Evolutionary conservation across 2,888 invertebrate species (phyloP).

Genomic region (Elegia similella): DNA sequence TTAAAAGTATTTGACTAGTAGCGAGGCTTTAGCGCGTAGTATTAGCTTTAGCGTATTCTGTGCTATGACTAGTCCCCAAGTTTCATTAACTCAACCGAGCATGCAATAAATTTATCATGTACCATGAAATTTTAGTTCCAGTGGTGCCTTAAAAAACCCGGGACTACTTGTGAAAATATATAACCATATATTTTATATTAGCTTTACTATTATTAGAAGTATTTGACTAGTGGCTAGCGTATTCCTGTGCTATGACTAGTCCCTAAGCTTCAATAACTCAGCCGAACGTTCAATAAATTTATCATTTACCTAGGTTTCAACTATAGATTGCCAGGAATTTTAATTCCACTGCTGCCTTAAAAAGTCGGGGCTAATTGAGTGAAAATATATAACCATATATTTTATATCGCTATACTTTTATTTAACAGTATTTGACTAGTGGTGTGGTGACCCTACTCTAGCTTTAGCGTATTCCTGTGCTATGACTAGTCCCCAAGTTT

Average conservation of each 20-base stretch:
- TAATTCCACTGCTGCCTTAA: too few species aligned
- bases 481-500: not conserved
- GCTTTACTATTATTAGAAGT: too few species aligned
- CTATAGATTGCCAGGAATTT: conserved; percentile 26
- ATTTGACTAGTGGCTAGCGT: too few species aligned
- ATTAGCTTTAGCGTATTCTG: not conserved
- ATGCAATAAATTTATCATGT: conserved; percentile 24
- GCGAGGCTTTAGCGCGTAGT: not conserved
- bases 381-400: too few species aligned
- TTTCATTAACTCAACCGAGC: not conserved
- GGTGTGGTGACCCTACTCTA: not conserved
- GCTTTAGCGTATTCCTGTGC: not conserved
- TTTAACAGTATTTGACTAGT: too few species aligned
- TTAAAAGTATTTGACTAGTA: too few species aligned
- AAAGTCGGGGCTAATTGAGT: too few species aligned
- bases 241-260: not conserved
- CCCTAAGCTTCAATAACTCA: conserved; percentile 5
- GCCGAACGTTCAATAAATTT: conserved; percentile 23
- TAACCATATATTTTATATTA: too few species aligned
- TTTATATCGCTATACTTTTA: too few species aligned
- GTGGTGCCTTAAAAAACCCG: too few species aligned
- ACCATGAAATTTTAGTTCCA: too few species aligned
- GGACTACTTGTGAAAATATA: too few species aligned
- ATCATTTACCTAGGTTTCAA: conserved; percentile 12
- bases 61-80: not conserved